Evolutionary conservation across 2,888 invertebrate genomes (phyloP).

Genomic region (Erpobdella octoculata): DNA sequence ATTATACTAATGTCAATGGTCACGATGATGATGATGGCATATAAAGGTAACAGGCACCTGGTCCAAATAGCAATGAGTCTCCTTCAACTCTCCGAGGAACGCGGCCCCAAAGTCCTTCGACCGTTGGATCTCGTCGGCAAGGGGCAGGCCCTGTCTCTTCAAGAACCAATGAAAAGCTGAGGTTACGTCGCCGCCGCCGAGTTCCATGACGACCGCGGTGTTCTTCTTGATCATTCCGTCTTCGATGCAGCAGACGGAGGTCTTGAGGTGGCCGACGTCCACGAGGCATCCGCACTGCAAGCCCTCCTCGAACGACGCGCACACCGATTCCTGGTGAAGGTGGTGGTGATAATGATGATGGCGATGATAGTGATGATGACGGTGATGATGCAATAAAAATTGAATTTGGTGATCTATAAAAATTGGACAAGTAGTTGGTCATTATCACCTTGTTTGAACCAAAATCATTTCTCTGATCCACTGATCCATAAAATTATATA

Average conservation of each 20-base stretch:
- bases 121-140: slow-evolving; percentile 58
- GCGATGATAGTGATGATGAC: too few relatives aligned
- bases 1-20: not conserved
- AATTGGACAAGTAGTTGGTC: too few relatives aligned
- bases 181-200: slow-evolving; percentile 83
- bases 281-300: slow-evolving; percentile 82
- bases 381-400: too few relatives aligned
- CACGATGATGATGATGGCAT: not conserved
- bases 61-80: slow-evolving; percentile 82
- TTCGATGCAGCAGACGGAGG: slow-evolving; percentile 88
- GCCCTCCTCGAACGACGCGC: slow-evolving; percentile 76
- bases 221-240: slow-evolving; percentile 86
- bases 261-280: slow-evolving; percentile 89
- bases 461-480: too few relatives aligned
- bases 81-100: slow-evolving; percentile 74
- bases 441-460: too few relatives aligned
- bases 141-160: slow-evolving; percentile 76
- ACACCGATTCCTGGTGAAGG: slow-evolving; percentile 78
- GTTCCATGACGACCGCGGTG: slow-evolving; percentile 67
- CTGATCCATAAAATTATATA: too few relatives aligned
- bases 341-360: too few relatives aligned
- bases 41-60: slow-evolving; percentile 57
- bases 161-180: slow-evolving; percentile 80
- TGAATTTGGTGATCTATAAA: too few relatives aligned
- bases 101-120: slow-evolving; percentile 65